A percentile compares a stretch with the other conserved stretches of the same genome.
Evolutionary conservation across 2,113 vertebrate species (phyloP).

Genomic region (Heterocephalus glaber): DNA sequence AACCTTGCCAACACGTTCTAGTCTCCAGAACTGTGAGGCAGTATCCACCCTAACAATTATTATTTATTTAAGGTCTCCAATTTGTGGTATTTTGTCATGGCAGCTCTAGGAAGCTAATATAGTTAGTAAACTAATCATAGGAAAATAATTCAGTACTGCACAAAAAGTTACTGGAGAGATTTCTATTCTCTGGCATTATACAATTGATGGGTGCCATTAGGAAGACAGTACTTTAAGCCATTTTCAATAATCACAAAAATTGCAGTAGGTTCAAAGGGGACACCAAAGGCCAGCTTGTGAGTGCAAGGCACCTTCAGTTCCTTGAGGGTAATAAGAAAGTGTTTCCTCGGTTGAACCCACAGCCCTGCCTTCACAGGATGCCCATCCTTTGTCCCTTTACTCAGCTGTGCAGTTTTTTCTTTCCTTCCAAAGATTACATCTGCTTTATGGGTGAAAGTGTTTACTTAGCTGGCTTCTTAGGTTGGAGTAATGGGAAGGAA

Average conservation of each 20-base stretch:
- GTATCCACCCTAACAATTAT: background rate
- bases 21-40: background rate
- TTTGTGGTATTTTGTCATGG: background rate
- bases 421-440: background rate
- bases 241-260: slow-evolving; percentile 20
- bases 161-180: background rate
- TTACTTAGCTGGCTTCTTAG: slow-evolving; percentile 30
- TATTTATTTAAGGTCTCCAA: background rate
- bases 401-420: background rate
- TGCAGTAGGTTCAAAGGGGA: background rate
- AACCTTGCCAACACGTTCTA: background rate
- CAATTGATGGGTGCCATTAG: background rate
- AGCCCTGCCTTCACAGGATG: background rate
- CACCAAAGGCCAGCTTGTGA: background rate
- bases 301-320: background rate
- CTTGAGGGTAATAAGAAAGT: background rate
- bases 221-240: background rate
- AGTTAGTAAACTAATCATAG: background rate
- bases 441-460: slow-evolving; percentile 17
- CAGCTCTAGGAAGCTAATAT: background rate
- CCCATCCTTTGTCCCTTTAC: background rate
- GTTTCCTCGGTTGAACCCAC: background rate
- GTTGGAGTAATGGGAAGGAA: background rate
- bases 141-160: slow-evolving; percentile 33
- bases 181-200: slow-evolving; percentile 10